Evolutionary conservation across 2,888 invertebrate species (phyloP).

Genomic region (Agonopterix subpropinquella): DNA sequence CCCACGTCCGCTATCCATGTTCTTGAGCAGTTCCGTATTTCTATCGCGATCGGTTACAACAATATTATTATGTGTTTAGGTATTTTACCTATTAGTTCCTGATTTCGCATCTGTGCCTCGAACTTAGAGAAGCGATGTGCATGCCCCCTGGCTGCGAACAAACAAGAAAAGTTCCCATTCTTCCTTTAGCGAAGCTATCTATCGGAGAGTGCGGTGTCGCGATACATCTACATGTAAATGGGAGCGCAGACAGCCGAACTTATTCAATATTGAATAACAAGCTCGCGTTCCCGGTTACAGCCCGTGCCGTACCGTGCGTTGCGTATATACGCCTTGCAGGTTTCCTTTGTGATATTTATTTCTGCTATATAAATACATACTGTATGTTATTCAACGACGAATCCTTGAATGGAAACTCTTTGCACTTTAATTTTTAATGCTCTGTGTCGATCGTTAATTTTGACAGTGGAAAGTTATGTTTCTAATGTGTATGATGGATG

Average conservation of each 20-base stretch:
- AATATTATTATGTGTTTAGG: no score
- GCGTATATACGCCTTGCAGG: no score
- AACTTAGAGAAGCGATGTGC: slow-evolving; percentile 1
- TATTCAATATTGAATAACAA: slow-evolving; percentile 12
- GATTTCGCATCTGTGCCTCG: no score
- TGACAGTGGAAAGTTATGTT: no score
- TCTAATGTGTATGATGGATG: no score
- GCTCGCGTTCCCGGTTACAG: slow-evolving; percentile 2
- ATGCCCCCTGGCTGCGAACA: slow-evolving; percentile 4
- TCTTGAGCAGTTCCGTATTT: no score
- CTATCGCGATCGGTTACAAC: no score
- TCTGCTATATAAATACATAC: not conserved
- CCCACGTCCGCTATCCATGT: no score
- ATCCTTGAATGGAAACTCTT: no score
- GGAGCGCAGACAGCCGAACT: slow-evolving; percentile 8
- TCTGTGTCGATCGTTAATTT: no score
- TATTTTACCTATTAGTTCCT: not conserved
- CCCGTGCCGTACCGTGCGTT: not conserved
- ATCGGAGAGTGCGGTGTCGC: not conserved
- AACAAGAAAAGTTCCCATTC: slow-evolving; percentile 6
- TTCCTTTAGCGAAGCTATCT: not conserved
- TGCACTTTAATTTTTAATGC: no score
- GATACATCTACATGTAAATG: slow-evolving; percentile 11
- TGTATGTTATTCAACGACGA: no score
- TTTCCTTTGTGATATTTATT: not conserved